Conservation (phyloP, 2,888 invertebrate genomes). For the Nomada hirtipes region DNA sequence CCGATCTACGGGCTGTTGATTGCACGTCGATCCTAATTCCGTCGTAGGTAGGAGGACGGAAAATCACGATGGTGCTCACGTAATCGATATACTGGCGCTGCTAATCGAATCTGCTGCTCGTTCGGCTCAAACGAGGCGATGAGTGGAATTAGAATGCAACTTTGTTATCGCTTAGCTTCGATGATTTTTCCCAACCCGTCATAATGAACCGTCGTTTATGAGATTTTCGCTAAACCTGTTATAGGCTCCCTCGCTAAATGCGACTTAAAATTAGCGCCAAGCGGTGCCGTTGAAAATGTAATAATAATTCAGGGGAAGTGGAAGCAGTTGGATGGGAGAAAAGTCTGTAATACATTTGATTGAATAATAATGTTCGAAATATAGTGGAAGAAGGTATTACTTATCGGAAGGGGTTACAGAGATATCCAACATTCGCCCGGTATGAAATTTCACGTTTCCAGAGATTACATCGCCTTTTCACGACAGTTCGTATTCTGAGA, state of each 20-base stretch:
- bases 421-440: no score
- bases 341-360: not conserved
- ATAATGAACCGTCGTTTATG: not conserved
- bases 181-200: conserved; percentile 13
- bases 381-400: no score
- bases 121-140: conserved; percentile 19
- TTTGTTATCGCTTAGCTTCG: conserved; percentile 15
- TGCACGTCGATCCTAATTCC: not conserved
- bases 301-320: not conserved
- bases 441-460: no score
- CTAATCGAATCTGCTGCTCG: conserved; percentile 36
- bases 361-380: no score
- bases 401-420: no score
- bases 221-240: conserved; percentile 1
- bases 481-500: no score
- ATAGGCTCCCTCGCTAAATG: not conserved
- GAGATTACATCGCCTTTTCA: no score
- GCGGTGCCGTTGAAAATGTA: no score
- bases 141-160: conserved; percentile 24
- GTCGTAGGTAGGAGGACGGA: not conserved
- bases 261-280: no score
- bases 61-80: conserved; percentile 9
- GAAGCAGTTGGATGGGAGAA: not conserved
- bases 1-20: not conserved
- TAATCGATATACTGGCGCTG: conserved; percentile 29